Conservation (phyloP, 2,113 vertebrate species). For the Lontra canadensis region DNA sequence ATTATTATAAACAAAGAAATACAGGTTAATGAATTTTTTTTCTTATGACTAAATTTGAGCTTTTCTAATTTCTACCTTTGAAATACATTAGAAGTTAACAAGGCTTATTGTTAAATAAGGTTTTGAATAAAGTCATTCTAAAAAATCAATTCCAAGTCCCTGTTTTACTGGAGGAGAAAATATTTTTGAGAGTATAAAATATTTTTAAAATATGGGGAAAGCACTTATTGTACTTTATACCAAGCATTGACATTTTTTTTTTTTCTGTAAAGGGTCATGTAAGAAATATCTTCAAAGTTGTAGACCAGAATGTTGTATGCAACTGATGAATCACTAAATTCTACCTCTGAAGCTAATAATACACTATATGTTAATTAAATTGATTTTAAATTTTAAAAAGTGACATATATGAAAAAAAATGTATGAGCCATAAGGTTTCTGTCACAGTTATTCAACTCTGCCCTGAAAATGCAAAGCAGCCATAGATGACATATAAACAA, state of each 20-base stretch:
- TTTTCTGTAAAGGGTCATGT: not conserved
- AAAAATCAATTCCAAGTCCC: not conserved
- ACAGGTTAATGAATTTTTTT: not conserved
- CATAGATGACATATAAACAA: not conserved
- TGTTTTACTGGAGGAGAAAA: not conserved
- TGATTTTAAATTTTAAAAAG: not conserved
- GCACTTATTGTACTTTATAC: not conserved
- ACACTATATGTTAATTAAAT: not conserved
- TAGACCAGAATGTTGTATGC: not conserved
- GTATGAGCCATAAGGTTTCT: not conserved
- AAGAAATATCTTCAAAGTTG: not conserved
- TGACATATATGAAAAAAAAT: not conserved
- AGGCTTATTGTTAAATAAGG: not conserved
- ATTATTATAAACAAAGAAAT: not conserved
- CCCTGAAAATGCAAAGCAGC: not conserved
- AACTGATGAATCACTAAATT: not conserved
- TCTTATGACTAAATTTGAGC: not conserved
- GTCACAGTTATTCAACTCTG: not conserved
- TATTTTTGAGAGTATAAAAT: not conserved
- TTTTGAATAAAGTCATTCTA: conserved; percentile 1
- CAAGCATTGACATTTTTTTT: not conserved
- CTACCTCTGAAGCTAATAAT: not conserved
- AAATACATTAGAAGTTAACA: not conserved
- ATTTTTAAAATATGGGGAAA: not conserved
- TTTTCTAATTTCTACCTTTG: not conserved